Conservation (phyloP, 2,113 vertebrate genomes). For the Vulpes ferrilata region DNA sequence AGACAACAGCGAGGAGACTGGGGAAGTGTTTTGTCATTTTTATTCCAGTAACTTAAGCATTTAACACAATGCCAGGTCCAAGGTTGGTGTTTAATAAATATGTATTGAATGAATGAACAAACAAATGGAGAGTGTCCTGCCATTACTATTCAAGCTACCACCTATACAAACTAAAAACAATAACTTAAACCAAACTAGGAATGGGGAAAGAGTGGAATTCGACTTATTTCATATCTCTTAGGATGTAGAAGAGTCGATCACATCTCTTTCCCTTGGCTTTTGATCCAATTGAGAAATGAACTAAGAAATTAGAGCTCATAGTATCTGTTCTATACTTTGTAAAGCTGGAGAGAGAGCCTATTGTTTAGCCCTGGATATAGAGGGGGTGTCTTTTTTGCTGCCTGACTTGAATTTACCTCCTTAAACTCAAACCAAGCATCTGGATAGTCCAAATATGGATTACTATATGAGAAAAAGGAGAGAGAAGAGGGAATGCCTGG, state of each 20-base stretch:
- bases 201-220: neutral
- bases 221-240: neutral
- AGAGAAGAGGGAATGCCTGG: neutral
- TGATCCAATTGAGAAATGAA: neutral
- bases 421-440: neutral
- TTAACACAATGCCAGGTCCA: neutral
- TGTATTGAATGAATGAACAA: neutral
- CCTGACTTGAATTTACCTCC: neutral
- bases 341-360: neutral
- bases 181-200: neutral
- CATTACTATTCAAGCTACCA: neutral
- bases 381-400: neutral
- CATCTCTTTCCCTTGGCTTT: neutral
- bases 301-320: neutral
- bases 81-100: neutral
- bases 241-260: neutral
- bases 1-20: neutral
- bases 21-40: conserved; percentile 1
- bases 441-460: neutral
- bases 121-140: neutral
- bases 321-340: neutral
- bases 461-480: neutral
- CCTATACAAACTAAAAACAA: neutral
- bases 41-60: neutral
- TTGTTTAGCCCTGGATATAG: neutral